Conservation (phyloP, 2,113 vertebrate species). For the Ceyx melanurus region DNA sequence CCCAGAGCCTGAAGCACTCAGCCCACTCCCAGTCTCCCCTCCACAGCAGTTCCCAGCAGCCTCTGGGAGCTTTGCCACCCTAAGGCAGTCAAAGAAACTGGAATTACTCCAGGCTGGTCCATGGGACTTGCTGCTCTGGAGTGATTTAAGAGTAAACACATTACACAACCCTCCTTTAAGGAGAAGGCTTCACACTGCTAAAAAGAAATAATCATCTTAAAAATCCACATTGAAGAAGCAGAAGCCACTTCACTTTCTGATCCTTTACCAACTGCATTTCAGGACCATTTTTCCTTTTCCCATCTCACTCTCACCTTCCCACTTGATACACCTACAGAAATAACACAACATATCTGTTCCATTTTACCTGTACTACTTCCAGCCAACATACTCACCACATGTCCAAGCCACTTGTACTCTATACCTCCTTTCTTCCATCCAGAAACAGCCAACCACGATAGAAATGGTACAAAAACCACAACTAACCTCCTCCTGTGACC, state of each 20-base stretch:
- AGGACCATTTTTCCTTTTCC: not conserved
- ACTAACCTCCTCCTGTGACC: accelerated
- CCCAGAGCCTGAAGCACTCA: not conserved
- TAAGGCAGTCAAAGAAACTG: not conserved
- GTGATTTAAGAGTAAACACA: accelerated
- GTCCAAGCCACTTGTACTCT: not conserved
- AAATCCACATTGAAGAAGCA: not conserved
- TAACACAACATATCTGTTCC: accelerated
- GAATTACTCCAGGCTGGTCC: not conserved
- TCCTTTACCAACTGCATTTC: not conserved
- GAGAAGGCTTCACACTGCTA: not conserved
- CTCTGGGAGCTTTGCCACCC: not conserved
- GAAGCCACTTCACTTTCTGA: not conserved
- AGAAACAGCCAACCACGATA: accelerated
- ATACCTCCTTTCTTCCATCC: accelerated
- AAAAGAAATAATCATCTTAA: not conserved
- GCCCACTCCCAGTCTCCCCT: not conserved
- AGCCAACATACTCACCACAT: accelerated
- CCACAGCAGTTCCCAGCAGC: not conserved
- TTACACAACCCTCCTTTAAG: not conserved
- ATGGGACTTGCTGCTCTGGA: not conserved
- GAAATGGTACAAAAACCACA: accelerated
- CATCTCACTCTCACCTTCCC: not conserved
- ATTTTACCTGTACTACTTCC: not conserved
- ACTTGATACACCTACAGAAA: not conserved